A percentile compares a stretch with the other conserved stretches of the same genome.
These are phyloP conservation scores for Naso thynnoides DNA, from an alignment of 2,797 vertebrate genomes.

Conservation along the genomic window DNA sequence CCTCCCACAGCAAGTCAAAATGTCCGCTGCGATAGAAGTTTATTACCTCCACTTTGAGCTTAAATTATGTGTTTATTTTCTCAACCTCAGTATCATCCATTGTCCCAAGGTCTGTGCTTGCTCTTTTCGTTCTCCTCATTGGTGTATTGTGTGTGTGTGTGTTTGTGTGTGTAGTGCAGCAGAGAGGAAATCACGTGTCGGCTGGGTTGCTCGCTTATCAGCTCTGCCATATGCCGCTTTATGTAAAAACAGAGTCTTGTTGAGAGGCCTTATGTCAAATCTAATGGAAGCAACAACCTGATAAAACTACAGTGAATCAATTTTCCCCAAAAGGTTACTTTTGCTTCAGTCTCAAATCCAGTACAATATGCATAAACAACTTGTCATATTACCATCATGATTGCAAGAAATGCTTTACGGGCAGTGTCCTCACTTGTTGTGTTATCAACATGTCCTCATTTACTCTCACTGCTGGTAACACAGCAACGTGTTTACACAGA, in stretches of 20 bases:
- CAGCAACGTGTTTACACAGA: conserved; percentile 1
- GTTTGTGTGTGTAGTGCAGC: conserved; percentile 6
- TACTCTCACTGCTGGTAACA: neutral
- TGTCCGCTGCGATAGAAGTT: neutral
- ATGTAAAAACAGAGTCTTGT: conserved; percentile 63
- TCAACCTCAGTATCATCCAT: conserved; percentile 13
- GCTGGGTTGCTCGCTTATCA: conserved; percentile 49
- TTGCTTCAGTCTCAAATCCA: conserved; percentile 3
- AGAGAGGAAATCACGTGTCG: conserved; percentile 48
- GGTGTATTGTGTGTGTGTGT: conserved; percentile 19
- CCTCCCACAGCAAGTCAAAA: neutral
- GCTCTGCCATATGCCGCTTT: conserved; percentile 70
- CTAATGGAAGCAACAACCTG: conserved; percentile 13
- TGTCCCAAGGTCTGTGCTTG: conserved; percentile 21
- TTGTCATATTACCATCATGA: neutral
- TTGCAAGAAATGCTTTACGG: neutral
- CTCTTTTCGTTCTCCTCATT: neutral
- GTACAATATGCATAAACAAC: neutral
- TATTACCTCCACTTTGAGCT: conserved; percentile 5
- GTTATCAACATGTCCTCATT: conserved; percentile 12
- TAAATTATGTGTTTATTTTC: conserved; percentile 9
- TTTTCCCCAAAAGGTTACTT: neutral
- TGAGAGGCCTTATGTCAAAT: conserved; percentile 62
- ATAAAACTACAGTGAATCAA: neutral
- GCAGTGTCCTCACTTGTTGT: neutral